These are phyloP conservation scores for Tromatobia lineatoria DNA, from an alignment of 2,888 invertebrate species.

Conservation along the genomic window DNA sequence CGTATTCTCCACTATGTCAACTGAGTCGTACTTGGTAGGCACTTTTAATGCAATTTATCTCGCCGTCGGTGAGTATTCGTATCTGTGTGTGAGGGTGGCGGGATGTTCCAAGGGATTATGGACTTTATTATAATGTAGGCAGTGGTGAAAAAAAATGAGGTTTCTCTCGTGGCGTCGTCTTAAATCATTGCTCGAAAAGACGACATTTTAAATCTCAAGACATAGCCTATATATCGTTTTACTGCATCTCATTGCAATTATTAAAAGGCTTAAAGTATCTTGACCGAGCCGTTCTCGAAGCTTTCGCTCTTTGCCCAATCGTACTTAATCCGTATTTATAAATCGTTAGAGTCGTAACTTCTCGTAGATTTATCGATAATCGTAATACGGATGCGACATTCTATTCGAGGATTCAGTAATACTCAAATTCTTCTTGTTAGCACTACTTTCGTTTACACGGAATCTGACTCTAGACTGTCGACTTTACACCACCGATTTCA, in stretches of 20 bases:
- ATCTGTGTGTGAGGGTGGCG: not conserved
- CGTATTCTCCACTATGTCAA: slow-evolving; percentile 2
- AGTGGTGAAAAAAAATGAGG: not conserved
- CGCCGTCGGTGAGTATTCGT: not conserved
- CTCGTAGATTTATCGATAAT: slow-evolving; percentile 46
- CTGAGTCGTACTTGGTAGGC: not conserved
- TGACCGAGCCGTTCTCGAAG: not conserved
- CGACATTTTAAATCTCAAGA: not conserved
- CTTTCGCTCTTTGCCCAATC: slow-evolving; percentile 35
- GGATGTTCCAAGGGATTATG: too few relatives aligned
- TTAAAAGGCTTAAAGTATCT: slow-evolving; percentile 21
- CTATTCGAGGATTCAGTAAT: slow-evolving; percentile 3
- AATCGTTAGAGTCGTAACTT: slow-evolving; percentile 50
- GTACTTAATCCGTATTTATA: slow-evolving; percentile 53
- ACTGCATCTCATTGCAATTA: slow-evolving; percentile 34
- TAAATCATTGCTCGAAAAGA: not conserved
- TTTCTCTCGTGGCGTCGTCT: not conserved
- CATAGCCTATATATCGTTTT: not conserved
- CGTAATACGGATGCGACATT: slow-evolving; percentile 3
- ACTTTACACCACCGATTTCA: too few relatives aligned
- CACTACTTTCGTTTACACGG: too few relatives aligned
- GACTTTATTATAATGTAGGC: not conserved
- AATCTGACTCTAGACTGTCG: too few relatives aligned
- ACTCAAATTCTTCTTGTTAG: too few relatives aligned
- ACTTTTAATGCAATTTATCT: not conserved